These are phyloP conservation scores for Neoseiulus cucumeris DNA, from an alignment of 1,140 invertebrate species.

Conservation along the genomic window DNA sequence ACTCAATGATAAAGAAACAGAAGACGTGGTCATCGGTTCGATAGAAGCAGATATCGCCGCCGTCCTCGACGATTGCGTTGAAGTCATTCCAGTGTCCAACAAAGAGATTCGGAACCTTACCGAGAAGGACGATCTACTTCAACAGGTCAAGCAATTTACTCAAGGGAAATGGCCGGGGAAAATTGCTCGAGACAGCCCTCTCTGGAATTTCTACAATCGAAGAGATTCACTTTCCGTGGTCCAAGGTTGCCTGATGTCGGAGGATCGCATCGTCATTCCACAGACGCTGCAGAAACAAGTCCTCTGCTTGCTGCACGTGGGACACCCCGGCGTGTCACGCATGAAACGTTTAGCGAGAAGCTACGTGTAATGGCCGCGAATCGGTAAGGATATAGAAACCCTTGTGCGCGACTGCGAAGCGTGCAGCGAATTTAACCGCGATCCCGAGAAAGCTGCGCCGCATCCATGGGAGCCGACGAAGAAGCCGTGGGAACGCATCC, in stretches of 20 bases:
- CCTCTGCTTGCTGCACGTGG: slow-evolving; percentile 25
- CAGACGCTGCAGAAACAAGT: slow-evolving; percentile 18
- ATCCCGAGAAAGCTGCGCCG: slow-evolving; percentile 18
- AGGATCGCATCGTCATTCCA: slow-evolving; percentile 24
- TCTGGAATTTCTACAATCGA: not conserved
- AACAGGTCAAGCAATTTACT: not conserved
- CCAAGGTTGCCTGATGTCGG: slow-evolving; percentile 21
- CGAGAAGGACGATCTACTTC: not conserved
- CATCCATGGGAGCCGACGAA: slow-evolving; percentile 24
- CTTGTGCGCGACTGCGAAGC: slow-evolving; percentile 18
- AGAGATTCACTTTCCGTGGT: not conserved
- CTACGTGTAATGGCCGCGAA: slow-evolving; percentile 29
- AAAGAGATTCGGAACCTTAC: not conserved
- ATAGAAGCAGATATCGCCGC: not conserved
- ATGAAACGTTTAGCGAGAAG: slow-evolving; percentile 28
- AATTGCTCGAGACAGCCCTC: not conserved
- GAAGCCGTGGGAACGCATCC: slow-evolving; percentile 29
- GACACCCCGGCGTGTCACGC: slow-evolving; percentile 28
- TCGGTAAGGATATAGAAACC: slow-evolving; percentile 28
- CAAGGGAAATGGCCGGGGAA: not conserved
- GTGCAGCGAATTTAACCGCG: slow-evolving; percentile 21
- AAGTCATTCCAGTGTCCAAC: not conserved
- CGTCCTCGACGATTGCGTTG: not conserved
- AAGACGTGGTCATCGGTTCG: not conserved
- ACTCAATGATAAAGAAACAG: not conserved